Evolutionary conservation across 2,113 vertebrate genomes (phyloP).

Genomic region (Xiphias gladius): DNA sequence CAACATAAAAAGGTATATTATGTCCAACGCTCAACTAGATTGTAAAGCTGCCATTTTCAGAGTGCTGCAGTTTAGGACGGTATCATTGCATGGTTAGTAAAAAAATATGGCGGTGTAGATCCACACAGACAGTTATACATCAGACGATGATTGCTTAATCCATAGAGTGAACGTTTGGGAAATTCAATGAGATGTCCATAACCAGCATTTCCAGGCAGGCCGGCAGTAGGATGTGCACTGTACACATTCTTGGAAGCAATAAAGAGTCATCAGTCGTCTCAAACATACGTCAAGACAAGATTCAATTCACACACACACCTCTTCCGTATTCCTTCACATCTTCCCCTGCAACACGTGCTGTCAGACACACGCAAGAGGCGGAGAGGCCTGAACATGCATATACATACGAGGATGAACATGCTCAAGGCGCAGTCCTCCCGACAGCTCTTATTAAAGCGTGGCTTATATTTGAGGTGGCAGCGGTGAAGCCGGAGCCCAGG

Average conservation of each 20-base stretch:
- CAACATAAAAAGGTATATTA: conserved; percentile 46
- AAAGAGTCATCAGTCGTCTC: conserved; percentile 23
- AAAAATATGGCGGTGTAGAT: conserved; percentile 29
- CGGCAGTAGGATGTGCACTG: conserved; percentile 42
- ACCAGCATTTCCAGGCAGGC: conserved; percentile 63
- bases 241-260: conserved; percentile 67
- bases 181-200: conserved; percentile 68
- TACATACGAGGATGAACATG: background rate
- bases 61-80: conserved; percentile 5
- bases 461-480: conserved; percentile 64
- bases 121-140: conserved; percentile 37
- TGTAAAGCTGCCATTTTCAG: conserved; percentile 41
- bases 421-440: conserved; percentile 20
- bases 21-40: background rate
- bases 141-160: conserved; percentile 66
- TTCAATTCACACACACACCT: conserved; percentile 22
- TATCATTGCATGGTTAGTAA: conserved; percentile 20
- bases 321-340: conserved; percentile 10
- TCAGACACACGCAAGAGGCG: conserved; percentile 6
- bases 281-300: conserved; percentile 32
- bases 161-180: conserved; percentile 66
- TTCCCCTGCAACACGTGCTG: background rate
- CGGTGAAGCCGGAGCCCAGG: conserved; percentile 64
- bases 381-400: conserved; percentile 7
- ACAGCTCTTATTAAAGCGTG: conserved; percentile 64